A percentile compares a stretch with the other conserved stretches of the same genome.
phyloP scores from a whole-genome alignment of 2,797 vertebrate genomes.

The Choloepus didactylus region DNA sequence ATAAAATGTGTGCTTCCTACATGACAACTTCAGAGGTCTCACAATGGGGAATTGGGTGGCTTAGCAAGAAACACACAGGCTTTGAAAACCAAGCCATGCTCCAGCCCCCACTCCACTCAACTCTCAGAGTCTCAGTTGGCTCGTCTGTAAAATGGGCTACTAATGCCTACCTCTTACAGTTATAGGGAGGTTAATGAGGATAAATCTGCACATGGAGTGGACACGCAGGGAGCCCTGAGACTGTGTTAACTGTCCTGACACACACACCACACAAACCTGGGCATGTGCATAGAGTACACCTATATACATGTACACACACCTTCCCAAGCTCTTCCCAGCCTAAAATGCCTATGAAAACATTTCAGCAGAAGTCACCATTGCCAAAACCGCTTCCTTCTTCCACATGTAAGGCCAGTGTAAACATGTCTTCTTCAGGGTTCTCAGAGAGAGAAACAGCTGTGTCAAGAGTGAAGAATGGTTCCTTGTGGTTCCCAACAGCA shows the following conservation, averaged over 20 bases:
- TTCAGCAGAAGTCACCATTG: neutral
- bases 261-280: neutral
- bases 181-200: neutral
- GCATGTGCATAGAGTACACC: rapidly evolving
- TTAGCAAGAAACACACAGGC: rapidly evolving
- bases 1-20: neutral
- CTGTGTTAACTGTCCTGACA: too few species aligned
- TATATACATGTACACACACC: rapidly evolving
- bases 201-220: rapidly evolving
- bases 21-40: neutral
- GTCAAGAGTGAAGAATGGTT: neutral
- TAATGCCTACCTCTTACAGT: neutral
- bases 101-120: neutral
- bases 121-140: neutral
- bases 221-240: too few species aligned
- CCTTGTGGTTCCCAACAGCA: neutral
- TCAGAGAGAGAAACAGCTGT: neutral
- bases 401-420: neutral
- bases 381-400: neutral
- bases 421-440: neutral
- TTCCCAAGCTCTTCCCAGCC: neutral
- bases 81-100: neutral
- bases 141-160: neutral
- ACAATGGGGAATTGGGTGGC: neutral
- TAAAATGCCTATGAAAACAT: neutral